Evolutionary conservation across 1,140 invertebrate species (phyloP), one percentile per base, ranked within the genome.

Genomic region (Melipona quadrifasciata): DNA sequence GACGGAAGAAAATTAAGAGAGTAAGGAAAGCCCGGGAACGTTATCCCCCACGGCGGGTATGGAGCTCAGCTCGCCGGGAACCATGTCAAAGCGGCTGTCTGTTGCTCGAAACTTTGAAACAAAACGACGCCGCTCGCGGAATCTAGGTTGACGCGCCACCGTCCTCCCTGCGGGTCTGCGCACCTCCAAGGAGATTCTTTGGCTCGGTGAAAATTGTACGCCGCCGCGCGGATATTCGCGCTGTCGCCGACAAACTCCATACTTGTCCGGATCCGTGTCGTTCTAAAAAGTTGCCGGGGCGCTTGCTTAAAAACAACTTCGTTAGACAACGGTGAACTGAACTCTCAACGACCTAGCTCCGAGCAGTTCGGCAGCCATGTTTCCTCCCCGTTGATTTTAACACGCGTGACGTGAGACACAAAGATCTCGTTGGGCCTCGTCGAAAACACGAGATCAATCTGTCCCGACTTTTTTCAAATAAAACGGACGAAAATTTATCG

Each of bases 1-100:
- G 75, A 61, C 31, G 68, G 70, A 85, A 80, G 75, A 87, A 89
- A 90, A 87, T 86, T 79, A 90, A 91, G 90, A 79, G 91, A 92
- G 89, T 88, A 89, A 89, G 76, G 86, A 82, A 88, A 82, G 80
- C 67, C 58, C 21, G 57, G 70, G 78, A 31, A 80, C 72, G 82
- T 84, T 80, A 81, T 80, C 65, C 75, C 58, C 39, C 39, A 31
- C 55, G 57, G 53, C 58, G 83, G 67, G 51, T 34, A 55, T n/a
- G 70, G 82, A 81, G 86, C 73, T 65, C 64, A 17, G 72, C 65
- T 74, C 76, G 75, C n/a, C 68, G 68, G 67, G 80, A 85, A 86
- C 80, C 34, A 82, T 78, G 84, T 87, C 86, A 84, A 47, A 68
- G 67, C 65, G 76, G 82, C 84, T 83, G 80, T 87, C 78, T 87